Conservation (phyloP, 1,140 invertebrate species). For the Aleiodes sp. region DNA sequence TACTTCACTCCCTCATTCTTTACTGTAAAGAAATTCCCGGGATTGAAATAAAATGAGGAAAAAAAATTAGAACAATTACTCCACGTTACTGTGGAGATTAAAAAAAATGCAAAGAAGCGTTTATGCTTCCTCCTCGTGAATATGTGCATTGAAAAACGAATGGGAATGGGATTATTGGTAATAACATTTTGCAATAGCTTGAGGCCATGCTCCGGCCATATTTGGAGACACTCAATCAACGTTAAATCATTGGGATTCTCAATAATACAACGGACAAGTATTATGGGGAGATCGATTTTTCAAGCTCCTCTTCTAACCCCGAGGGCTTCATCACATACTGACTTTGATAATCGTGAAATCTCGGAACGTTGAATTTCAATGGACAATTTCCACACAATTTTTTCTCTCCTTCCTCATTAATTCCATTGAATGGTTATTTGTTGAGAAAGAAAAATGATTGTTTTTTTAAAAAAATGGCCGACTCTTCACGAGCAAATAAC, state of each 20-base stretch:
- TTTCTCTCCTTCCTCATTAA: too few species aligned
- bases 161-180: conserved; percentile 26
- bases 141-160: too few species aligned
- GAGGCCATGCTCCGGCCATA: conserved; percentile 36
- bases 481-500: too few species aligned
- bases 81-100: too few species aligned
- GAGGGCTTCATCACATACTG: neutral
- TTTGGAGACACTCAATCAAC: conserved; percentile 48
- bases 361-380: neutral
- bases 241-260: conserved; percentile 43
- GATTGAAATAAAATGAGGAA: neutral
- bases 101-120: too few species aligned
- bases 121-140: neutral
- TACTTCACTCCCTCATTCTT: too few species aligned
- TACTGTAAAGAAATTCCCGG: too few species aligned
- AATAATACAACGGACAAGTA: conserved; percentile 15
- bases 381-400: too few species aligned
- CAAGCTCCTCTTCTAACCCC: neutral
- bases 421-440: too few species aligned
- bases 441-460: too few species aligned
- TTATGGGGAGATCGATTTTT: neutral
- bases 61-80: conserved; percentile 1
- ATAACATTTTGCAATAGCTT: conserved; percentile 38
- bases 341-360: neutral
- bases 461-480: too few species aligned